phyloP scores from a whole-genome alignment of 2,797 vertebrate species.

The Australoheros facetus region DNA sequence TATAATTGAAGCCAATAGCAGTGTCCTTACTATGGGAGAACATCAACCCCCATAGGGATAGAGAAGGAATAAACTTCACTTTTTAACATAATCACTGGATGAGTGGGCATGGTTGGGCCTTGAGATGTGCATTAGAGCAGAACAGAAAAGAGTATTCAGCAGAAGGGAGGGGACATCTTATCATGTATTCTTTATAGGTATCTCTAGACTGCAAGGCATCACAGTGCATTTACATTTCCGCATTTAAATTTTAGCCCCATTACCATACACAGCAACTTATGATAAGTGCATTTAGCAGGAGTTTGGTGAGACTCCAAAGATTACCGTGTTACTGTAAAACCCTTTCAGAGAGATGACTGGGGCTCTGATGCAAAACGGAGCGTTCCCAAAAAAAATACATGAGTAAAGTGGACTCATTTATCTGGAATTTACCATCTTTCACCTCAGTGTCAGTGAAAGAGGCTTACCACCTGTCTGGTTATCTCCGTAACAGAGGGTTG shows the following conservation, averaged over 20 bases:
- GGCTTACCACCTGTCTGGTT: neutral
- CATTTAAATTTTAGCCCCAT: constrained; percentile 54
- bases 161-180: constrained; percentile 39
- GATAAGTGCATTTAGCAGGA: constrained; percentile 42
- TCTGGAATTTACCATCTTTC: constrained; percentile 8
- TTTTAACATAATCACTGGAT: constrained; percentile 47
- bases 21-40: neutral
- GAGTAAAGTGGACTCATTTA: constrained; percentile 9
- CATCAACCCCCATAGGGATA: neutral
- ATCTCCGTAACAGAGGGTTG: neutral
- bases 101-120: constrained; percentile 25
- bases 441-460: neutral
- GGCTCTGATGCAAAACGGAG: neutral
- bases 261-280: constrained; percentile 44
- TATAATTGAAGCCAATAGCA: constrained; percentile 32
- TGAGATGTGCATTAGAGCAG: constrained; percentile 46
- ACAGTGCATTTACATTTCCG: constrained; percentile 49
- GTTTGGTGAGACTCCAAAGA: constrained; percentile 26
- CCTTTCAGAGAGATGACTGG: constrained; percentile 28
- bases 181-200: constrained; percentile 43
- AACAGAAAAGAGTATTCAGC: constrained; percentile 23
- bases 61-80: constrained; percentile 5
- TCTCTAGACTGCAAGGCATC: constrained; percentile 27
- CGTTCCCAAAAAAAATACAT: neutral
- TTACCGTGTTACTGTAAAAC: constrained; percentile 11